These are phyloP conservation scores for Polylopha cassiicola DNA, from an alignment of 2,888 invertebrate genomes.

Conservation along the genomic window DNA sequence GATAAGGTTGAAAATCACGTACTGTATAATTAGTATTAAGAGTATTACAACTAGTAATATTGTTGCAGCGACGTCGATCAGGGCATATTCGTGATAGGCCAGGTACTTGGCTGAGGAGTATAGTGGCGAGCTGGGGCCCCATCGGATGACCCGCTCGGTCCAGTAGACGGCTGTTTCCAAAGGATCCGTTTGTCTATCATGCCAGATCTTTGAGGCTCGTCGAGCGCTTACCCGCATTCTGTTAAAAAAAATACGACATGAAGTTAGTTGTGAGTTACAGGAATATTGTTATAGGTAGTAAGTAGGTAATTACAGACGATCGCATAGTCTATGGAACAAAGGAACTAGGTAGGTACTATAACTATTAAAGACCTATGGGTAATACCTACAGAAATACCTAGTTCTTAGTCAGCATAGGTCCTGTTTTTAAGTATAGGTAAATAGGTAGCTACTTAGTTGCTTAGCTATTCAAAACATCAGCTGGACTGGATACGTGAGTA, in stretches of 20 bases:
- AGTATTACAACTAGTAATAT: conserved; percentile 36
- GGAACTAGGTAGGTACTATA: no score
- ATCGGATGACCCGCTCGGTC: conserved; percentile 73
- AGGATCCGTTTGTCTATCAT: conserved; percentile 68
- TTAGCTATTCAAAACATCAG: no score
- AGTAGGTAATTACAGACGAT: neutral
- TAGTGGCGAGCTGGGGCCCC: conserved; percentile 53
- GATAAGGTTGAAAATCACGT: conserved; percentile 29
- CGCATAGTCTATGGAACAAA: no score
- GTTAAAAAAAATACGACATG: conserved; percentile 33
- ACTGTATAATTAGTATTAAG: conserved; percentile 37
- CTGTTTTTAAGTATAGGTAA: no score
- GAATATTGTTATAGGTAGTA: neutral
- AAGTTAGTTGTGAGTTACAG: no score
- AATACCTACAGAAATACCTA: no score
- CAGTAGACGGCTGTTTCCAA: conserved; percentile 77
- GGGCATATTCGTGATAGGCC: conserved; percentile 44
- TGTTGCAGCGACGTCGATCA: conserved; percentile 55
- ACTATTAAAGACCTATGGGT: no score
- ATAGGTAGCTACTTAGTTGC: no score
- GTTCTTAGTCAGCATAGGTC: no score
- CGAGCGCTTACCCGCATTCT: conserved; percentile 64
- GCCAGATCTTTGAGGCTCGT: conserved; percentile 69
- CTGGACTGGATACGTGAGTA: no score
- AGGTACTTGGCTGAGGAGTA: conserved; percentile 51